These are phyloP conservation scores for Sinopyrophorus schimmeli DNA, from an alignment of 2,888 invertebrate species.

Conservation along the genomic window DNA sequence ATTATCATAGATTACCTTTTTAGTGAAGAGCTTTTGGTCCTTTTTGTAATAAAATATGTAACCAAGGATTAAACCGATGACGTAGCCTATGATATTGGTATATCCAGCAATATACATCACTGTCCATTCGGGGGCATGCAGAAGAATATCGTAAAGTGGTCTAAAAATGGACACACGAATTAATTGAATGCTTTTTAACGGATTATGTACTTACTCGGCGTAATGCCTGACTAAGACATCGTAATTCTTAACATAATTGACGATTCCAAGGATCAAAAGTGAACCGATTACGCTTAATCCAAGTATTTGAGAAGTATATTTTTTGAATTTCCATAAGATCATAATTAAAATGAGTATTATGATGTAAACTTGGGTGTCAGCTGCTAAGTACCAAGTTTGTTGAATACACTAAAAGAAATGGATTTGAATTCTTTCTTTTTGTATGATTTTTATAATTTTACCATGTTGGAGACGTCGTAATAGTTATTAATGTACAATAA, in stretches of 20 bases:
- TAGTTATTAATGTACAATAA: slow-evolving; percentile 43
- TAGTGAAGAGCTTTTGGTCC: slow-evolving; percentile 26
- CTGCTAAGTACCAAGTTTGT: slow-evolving; percentile 48
- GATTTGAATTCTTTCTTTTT: neutral
- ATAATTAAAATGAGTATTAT: slow-evolving; percentile 32
- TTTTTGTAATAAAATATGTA: slow-evolving; percentile 34
- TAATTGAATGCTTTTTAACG: neutral
- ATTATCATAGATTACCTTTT: no score
- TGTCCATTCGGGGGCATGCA: neutral
- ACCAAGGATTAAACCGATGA: slow-evolving; percentile 36
- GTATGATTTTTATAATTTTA: slow-evolving; percentile 16
- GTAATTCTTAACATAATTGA: slow-evolving; percentile 42
- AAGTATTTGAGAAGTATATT: slow-evolving; percentile 31
- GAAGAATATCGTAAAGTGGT: neutral
- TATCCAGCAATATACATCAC: neutral
- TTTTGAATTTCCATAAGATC: slow-evolving; percentile 37
- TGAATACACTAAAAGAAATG: slow-evolving; percentile 42
- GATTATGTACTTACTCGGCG: slow-evolving; percentile 38
- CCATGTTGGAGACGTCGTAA: slow-evolving; percentile 39
- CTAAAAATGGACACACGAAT: neutral
- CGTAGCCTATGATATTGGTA: slow-evolving; percentile 34
- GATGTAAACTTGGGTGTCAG: slow-evolving; percentile 47
- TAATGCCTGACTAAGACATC: slow-evolving; percentile 38
- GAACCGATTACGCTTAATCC: slow-evolving; percentile 33
- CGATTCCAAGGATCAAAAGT: slow-evolving; percentile 39